Conservation (phyloP, 2,888 invertebrate genomes). For the Melieria picta region DNA sequence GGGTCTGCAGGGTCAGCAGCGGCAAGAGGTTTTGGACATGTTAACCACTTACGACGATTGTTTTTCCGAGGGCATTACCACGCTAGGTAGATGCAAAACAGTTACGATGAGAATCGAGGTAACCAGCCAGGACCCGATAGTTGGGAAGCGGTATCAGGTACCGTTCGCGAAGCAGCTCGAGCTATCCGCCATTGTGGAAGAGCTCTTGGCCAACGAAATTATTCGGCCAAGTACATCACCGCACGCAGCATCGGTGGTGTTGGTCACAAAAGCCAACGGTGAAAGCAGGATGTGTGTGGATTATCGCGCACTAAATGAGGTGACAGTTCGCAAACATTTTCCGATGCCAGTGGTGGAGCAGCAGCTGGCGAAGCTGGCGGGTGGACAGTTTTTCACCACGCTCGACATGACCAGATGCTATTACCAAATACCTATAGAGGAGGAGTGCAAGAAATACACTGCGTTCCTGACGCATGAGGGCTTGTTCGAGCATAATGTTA, state of each 20-base stretch:
- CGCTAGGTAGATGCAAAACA: slow-evolving; percentile 35
- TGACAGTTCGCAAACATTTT: slow-evolving; percentile 39
- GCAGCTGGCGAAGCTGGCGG: slow-evolving; percentile 25
- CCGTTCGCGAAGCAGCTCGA: slow-evolving; percentile 1
- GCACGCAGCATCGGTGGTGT: too few relatives aligned
- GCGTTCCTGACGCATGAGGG: slow-evolving; percentile 11
- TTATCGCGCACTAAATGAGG: slow-evolving; percentile 35
- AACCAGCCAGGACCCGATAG: slow-evolving; percentile 31
- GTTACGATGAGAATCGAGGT: slow-evolving; percentile 34
- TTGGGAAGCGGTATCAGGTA: slow-evolving; percentile 41
- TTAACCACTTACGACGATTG: too few relatives aligned
- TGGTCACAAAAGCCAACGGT: neutral
- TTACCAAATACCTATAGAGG: slow-evolving; percentile 45
- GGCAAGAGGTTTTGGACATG: too few relatives aligned
- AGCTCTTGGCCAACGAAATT: slow-evolving; percentile 28
- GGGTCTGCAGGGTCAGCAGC: too few relatives aligned
- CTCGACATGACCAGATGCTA: slow-evolving; percentile 53
- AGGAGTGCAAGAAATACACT: too few relatives aligned
- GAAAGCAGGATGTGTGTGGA: slow-evolving; percentile 40
- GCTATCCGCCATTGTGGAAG: slow-evolving; percentile 24
- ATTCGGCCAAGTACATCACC: slow-evolving; percentile 31
- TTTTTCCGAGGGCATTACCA: too few relatives aligned
- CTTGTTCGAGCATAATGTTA: neutral
- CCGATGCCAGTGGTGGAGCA: slow-evolving; percentile 41
- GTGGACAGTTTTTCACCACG: slow-evolving; percentile 49